Base-by-base conservation (phyloP, 2,888 invertebrate genomes). In the Abscondita cerata region DNA sequence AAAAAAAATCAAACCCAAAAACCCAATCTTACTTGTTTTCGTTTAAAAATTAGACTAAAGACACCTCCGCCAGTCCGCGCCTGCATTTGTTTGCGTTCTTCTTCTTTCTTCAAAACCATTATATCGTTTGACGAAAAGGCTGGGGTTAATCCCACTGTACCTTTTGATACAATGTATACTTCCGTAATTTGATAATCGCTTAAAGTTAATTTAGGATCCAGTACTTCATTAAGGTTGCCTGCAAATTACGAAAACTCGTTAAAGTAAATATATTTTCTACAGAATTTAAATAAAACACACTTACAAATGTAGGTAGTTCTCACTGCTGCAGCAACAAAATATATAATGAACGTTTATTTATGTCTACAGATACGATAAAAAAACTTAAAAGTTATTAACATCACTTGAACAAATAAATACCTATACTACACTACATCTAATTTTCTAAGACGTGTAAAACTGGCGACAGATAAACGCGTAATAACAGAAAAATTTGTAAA, bases 181-280 rank as follows among this genome's bases (percentile, higher is more conserved):
- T 89, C 89, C 64, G 86, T 86, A 46, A 88, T 82, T 64, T 85
- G 84, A 73, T 88, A 89, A 74, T 88, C 87, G 53, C 84, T 85
- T 44, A 89, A 77, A 1, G 85, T 84, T 67, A 84, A 75, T 66
- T 83, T 83, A 36, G 85, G 82, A 67, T 86, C 84, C 72, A 89
- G 77, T 12, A 82, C 81, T 73, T 87, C 83, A 69, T 87, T 85
- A 63, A 87, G 80, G 75, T 87, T 86, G 13, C 82, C 87, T 85
- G 57, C 48, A 16, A 33, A 51, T 80, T 75, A 89, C 90, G 87
- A 25, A 25, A 25, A 25, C 25, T 6, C 6, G 6, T 25, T 4
- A 25, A 2, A 25, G 25, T 25, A n/a, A n/a, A n/a, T n/a, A n/a
- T n/a, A n/a, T n/a, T n/a, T n/a, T n/a, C n/a, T n/a, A n/a, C n/a